phyloP scores from a whole-genome alignment of 2,113 vertebrate genomes.

The Gymnarchus niloticus region DNA sequence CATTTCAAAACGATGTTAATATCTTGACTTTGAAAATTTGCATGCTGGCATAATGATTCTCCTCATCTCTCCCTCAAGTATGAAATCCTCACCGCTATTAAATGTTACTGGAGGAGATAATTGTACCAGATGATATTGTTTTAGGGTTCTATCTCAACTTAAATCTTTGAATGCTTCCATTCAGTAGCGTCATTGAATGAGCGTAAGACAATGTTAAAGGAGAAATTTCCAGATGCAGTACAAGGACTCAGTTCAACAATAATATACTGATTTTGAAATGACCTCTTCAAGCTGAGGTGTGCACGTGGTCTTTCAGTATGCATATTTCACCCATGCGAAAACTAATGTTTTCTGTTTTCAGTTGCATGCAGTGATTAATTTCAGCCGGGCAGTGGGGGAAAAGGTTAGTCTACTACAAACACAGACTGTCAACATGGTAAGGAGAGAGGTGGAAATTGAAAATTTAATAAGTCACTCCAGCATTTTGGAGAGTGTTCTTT shows the following conservation, averaged over 20 bases:
- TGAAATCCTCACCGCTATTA: background rate
- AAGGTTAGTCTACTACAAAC: background rate
- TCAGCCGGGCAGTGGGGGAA: background rate
- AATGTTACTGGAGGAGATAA: background rate
- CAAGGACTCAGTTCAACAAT: background rate
- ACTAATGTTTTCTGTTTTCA: background rate
- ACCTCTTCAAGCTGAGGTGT: background rate
- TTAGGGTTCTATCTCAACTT: background rate
- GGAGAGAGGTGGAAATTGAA: constrained; percentile 5
- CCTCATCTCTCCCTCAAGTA: background rate
- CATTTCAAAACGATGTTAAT: background rate
- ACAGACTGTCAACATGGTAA: background rate
- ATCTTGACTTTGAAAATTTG: background rate
- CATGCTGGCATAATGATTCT: background rate
- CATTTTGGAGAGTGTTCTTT: constrained; percentile 1
- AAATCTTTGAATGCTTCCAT: background rate
- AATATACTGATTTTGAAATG: background rate
- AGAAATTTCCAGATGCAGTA: background rate
- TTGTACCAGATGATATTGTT: background rate
- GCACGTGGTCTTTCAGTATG: background rate
- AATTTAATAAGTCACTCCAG: constrained; percentile 9
- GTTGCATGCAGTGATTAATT: background rate
- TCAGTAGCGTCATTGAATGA: background rate
- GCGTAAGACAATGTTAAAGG: background rate
- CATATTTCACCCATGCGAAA: background rate